These are phyloP conservation scores for Tipula confusa DNA, from an alignment of 2,888 invertebrate species.

Conservation along the genomic window DNA sequence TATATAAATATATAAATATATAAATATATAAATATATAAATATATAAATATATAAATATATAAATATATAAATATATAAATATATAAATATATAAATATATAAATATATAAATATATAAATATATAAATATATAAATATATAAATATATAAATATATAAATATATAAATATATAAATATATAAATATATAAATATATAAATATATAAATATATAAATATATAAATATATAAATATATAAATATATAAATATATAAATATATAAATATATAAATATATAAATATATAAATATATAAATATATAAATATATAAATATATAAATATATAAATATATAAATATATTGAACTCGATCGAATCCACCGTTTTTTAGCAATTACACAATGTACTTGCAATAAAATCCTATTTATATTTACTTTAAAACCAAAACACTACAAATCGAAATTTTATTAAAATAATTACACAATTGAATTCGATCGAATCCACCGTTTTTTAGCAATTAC, in stretches of 20 bases:
- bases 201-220: background rate
- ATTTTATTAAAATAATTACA: no score
- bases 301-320: background rate
- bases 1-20: background rate
- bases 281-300: background rate
- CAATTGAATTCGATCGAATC: no score
- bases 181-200: background rate
- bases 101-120: background rate
- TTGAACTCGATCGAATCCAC: no score
- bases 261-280: background rate
- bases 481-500: no score
- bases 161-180: background rate
- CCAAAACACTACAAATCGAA: no score
- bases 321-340: background rate
- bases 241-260: background rate
- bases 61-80: background rate
- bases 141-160: background rate
- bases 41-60: background rate
- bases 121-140: background rate
- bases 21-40: background rate
- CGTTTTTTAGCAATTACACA: no score
- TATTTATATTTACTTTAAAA: no score
- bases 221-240: background rate
- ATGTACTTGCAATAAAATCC: no score
- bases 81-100: background rate